Base-by-base conservation (phyloP, 2,797 vertebrate species). In the Pipistrellus nathusii region DNA sequence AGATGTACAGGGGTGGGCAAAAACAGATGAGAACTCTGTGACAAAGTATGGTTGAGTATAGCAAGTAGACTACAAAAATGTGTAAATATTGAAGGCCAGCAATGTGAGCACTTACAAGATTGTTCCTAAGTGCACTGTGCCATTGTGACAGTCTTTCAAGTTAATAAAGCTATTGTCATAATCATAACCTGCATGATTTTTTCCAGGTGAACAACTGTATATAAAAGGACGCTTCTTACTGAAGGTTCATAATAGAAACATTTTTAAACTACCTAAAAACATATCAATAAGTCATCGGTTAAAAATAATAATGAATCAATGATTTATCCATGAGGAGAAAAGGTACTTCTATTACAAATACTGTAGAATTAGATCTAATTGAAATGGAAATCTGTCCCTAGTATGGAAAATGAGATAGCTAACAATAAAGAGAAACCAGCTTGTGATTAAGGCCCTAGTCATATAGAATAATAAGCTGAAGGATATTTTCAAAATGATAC, bases 301-400 rank as follows among this genome's bases (percentile, higher is more conserved):
- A 82, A 90, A 93, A 96, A 73, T 55, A 88, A 90, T 83, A 80
- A 89, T 44, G 25, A 82, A 92, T 88, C 35, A 88, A 72, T 88
- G 64, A 51, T 27, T 89, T 84, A 51, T 59, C 25, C 13, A 68
- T 53, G 66, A 62, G n/a, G 27, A 87, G 25, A 93, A 95, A 89
- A 86, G 7, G 41, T 17, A 62, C 23, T 12, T 69, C 38, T 8
- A 73, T 83, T 68, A 69, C 41, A 66, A 53, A 55, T 72, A 35
- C 21, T 59, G 7, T 51, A 71, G 21, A 91, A 57, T 11, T 57
- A 10, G 15, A 78, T 35, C 51, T 59, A 10, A 10, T 32, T 59
- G 21, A 55, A 30, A 38, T 17, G 8, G 44, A 82, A 91, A 76
- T 85, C 25, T 69, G 17, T 75, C 30, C 25, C 62, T n/a, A 35